Evolutionary conservation across 2,888 invertebrate genomes (phyloP).

Genomic region (Phymatocera aterrima): DNA sequence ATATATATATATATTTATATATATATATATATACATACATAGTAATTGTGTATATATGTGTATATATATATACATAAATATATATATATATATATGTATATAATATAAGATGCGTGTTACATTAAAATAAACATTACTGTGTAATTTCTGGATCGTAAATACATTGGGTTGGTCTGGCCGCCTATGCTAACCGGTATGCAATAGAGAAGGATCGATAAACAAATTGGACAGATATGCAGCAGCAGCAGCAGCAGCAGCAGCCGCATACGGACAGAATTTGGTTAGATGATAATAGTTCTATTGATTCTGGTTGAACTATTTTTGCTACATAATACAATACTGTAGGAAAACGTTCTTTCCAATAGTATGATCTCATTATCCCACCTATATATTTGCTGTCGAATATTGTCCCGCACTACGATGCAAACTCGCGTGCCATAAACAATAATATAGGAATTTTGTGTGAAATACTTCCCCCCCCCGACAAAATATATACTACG

Average conservation of each 20-base stretch:
- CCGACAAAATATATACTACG: neutral
- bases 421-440: no score
- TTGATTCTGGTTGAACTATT: constrained; percentile 27
- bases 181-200: constrained; percentile 70
- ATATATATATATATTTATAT: no score
- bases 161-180: constrained; percentile 71
- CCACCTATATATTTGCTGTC: neutral
- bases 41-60: no score
- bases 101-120: constrained; percentile 73
- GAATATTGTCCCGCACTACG: neutral
- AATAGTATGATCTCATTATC: neutral
- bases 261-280: neutral
- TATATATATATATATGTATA: constrained; percentile 59
- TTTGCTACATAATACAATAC: constrained; percentile 25
- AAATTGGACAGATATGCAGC: constrained; percentile 1
- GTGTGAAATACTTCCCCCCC: no score
- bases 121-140: constrained; percentile 70
- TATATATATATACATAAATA: constrained; percentile 51
- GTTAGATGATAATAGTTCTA: constrained; percentile 1
- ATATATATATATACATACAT: no score
- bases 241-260: no score
- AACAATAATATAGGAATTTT: no score
- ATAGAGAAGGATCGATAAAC: constrained; percentile 27
- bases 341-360: neutral
- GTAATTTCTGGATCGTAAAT: constrained; percentile 65